A percentile compares a stretch with the other conserved stretches of the same genome.
Evolutionary conservation across 2,888 invertebrate species (phyloP).

Genomic region (Crepidodera aurea): DNA sequence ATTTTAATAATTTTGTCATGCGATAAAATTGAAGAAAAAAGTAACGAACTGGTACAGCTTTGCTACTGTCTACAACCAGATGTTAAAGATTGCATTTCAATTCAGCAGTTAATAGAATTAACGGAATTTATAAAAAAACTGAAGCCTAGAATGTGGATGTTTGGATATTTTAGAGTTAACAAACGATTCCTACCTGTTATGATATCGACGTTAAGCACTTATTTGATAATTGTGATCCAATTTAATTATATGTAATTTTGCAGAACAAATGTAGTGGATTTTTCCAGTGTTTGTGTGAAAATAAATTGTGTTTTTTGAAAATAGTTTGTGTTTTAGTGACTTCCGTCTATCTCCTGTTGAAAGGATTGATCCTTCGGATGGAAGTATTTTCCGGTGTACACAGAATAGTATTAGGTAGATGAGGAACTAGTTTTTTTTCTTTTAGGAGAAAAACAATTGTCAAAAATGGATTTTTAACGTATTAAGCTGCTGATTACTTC

Average conservation of each 20-base stretch:
- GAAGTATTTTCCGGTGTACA: too few species aligned
- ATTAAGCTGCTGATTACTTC: too few species aligned
- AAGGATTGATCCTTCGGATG: too few species aligned
- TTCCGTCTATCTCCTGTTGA: too few species aligned
- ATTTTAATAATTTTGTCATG: slow-evolving; percentile 11
- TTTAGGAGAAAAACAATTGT: too few species aligned
- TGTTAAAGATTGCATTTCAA: slow-evolving; percentile 9
- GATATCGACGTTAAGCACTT: slow-evolving; percentile 15
- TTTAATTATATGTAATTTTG: slow-evolving; percentile 14
- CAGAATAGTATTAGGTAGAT: too few species aligned
- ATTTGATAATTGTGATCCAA: slow-evolving; percentile 21
- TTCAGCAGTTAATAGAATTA: slow-evolving; percentile 1
- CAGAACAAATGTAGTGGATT: too few species aligned
- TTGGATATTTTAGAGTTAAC: slow-evolving; percentile 15
- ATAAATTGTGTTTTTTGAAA: too few species aligned
- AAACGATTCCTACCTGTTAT: slow-evolving; percentile 16
- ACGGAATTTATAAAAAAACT: slow-evolving; percentile 14
- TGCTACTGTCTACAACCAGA: slow-evolving; percentile 17
- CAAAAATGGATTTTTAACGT: too few species aligned
- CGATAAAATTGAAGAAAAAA: slow-evolving; percentile 13
- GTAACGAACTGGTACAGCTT: slow-evolving; percentile 9
- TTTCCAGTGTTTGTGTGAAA: too few species aligned
- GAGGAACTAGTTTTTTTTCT: too few species aligned
- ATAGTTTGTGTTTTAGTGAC: too few species aligned
- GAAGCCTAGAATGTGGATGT: slow-evolving; percentile 6